phyloP scores from a whole-genome alignment of 2,888 invertebrate species.

The Spodoptera littoralis region DNA sequence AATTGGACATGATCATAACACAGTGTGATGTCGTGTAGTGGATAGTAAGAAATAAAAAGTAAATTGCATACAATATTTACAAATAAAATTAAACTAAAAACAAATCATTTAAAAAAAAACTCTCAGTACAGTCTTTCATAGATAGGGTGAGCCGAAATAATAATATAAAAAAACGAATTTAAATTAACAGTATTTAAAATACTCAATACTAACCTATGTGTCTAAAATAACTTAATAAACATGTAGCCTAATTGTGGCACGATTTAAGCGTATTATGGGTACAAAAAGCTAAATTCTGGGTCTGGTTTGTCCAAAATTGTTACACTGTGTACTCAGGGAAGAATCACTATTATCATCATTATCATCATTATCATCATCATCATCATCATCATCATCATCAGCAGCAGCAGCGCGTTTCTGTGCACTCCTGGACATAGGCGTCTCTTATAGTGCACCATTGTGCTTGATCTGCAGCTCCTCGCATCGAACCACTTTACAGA shows the following conservation, averaged over 20 bases:
- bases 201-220: slow-evolving; percentile 39
- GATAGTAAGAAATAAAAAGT: slow-evolving; percentile 24
- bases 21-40: slow-evolving; percentile 55
- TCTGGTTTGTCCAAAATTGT: too few species aligned
- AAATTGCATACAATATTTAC: slow-evolving; percentile 45
- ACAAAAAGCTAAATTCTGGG: slow-evolving; percentile 1
- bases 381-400: too few species aligned
- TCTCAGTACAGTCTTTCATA: slow-evolving; percentile 50
- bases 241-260: slow-evolving; percentile 57
- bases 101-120: slow-evolving; percentile 40
- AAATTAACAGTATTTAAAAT: slow-evolving; percentile 54
- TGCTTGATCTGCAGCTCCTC: too few species aligned
- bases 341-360: too few species aligned
- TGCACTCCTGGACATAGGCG: too few species aligned
- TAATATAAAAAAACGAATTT: slow-evolving; percentile 48
- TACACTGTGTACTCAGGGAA: too few species aligned
- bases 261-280: slow-evolving; percentile 54
- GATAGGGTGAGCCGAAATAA: slow-evolving; percentile 45
- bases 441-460: too few species aligned
- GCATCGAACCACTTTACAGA: too few species aligned
- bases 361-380: too few species aligned
- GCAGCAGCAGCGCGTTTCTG: too few species aligned
- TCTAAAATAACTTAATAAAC: slow-evolving; percentile 34
- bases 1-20: slow-evolving; percentile 33
- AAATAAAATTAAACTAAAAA: slow-evolving; percentile 51